These are phyloP conservation scores for Patella depressa DNA, from an alignment of 2,888 invertebrate species.

Conservation along the genomic window DNA sequence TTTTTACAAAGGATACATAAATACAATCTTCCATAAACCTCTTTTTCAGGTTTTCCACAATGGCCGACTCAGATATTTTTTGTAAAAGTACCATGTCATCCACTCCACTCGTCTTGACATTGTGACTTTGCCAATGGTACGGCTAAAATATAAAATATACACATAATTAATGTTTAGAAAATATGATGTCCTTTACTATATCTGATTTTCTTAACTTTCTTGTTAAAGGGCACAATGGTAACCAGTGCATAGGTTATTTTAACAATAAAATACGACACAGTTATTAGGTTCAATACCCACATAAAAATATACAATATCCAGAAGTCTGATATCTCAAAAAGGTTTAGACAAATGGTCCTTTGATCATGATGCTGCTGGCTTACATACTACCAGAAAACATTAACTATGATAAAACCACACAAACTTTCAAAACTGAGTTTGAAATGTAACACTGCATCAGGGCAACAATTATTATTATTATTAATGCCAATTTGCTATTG, in stretches of 20 bases:
- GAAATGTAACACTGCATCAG: too few relatives aligned
- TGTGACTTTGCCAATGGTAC: constrained; percentile 81
- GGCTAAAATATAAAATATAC: constrained; percentile 47
- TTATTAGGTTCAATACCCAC: too few relatives aligned
- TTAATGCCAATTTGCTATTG: too few relatives aligned
- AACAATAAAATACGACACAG: neutral
- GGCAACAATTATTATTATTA: too few relatives aligned
- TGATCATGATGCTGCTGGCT: too few relatives aligned
- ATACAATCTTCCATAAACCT: constrained; percentile 79
- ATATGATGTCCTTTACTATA: neutral
- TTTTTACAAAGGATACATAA: constrained; percentile 74
- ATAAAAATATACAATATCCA: too few relatives aligned
- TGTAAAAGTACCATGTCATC: constrained; percentile 81
- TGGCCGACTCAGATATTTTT: constrained; percentile 77
- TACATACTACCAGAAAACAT: too few relatives aligned
- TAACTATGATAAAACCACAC: too few relatives aligned
- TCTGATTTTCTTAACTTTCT: neutral
- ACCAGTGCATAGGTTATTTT: neutral
- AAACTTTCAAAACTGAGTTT: too few relatives aligned
- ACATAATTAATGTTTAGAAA: neutral
- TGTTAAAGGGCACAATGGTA: neutral
- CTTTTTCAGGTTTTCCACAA: constrained; percentile 79
- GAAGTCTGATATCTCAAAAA: too few relatives aligned
- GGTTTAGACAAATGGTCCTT: too few relatives aligned
- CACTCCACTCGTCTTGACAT: constrained; percentile 80